phyloP scores from a whole-genome alignment of 1,140 invertebrate species.

The Drosophila jambulina region DNA sequence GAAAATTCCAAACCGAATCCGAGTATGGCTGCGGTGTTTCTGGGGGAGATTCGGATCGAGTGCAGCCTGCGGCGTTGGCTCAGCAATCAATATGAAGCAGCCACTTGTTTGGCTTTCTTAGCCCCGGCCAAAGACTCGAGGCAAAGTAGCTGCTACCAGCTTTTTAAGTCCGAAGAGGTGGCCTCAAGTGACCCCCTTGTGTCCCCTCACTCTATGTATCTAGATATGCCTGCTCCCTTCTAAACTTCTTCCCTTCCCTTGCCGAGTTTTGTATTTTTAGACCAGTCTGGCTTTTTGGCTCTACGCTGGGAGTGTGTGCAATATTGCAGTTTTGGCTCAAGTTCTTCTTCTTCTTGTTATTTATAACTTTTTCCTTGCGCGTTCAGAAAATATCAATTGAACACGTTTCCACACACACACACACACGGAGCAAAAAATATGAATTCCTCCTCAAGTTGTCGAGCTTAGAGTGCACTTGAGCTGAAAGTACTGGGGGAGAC shows the following conservation, averaged over 20 bases:
- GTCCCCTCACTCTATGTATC: conserved; percentile 1
- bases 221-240: not conserved
- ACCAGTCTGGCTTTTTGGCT: conserved; percentile 57
- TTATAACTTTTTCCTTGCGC: conserved; percentile 81
- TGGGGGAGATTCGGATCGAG: conserved; percentile 7
- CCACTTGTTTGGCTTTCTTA: conserved; percentile 79
- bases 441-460: conserved; percentile 55
- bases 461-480: conserved; percentile 55
- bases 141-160: conserved; percentile 34
- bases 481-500: conserved; percentile 23
- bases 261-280: conserved; percentile 62
- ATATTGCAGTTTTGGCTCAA: conserved; percentile 77
- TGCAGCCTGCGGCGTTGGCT: conserved; percentile 41
- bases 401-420: conserved; percentile 76
- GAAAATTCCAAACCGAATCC: conserved; percentile 51
- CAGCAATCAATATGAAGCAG: conserved; percentile 75
- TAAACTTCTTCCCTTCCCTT: not conserved
- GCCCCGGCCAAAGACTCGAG: conserved; percentile 47
- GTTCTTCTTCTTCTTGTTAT: conserved; percentile 68
- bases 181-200: conserved; percentile 51
- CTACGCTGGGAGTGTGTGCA: conserved; percentile 45
- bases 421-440: conserved; percentile 42
- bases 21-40: not conserved
- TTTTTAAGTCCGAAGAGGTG: conserved; percentile 21
- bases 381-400: conserved; percentile 83